Base-by-base conservation (phyloP, 2,113 vertebrate genomes). In the Thunnus thynnus region DNA sequence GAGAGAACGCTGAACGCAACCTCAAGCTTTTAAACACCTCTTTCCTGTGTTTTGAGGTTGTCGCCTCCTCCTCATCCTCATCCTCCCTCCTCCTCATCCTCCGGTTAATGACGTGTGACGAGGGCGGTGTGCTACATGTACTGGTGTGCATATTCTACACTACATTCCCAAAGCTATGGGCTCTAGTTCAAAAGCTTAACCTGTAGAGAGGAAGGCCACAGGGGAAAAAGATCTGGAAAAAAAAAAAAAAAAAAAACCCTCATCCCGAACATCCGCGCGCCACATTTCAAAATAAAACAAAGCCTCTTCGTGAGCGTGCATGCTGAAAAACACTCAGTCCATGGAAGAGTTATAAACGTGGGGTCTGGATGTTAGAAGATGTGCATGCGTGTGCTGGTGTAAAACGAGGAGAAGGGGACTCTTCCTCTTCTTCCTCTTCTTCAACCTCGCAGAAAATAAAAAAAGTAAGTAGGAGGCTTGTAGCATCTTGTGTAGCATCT, bases 41-140 rank as follows among this genome's bases (percentile, higher is more conserved):
- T 6, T 9, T 30, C 6, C 27, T 3, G 22, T 25, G 12, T 58
- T 22, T 58, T 3, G 27, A 64, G 76, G 55, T 46, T 2, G 10
- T 46, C 14, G 7, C 30, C 6, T n/a, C 58, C 58, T 22, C 22
- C 22, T 22, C 22, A 1, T 22, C 22, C 22, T 22, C 27, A 3
- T 30, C 27, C 27, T 30, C 27, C 4, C 27, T 30, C 27, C 27
- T 30, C 27, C 27, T 30, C 27, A 3, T 30, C 27, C 27, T 30
- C 2, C 4, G 56, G 67, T 58, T 36, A 54, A 60, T n/a, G 20
- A 30, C 36, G 50, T 70, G 58, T 73, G 58, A 62, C 54, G 30
- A 85, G 85, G 82, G 58, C 50, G 20, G 75, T 61, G 80, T 89
- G 93, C 92, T 93, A 93, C 91, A 92, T 88, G 84, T 71, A 83